Base-by-base conservation (phyloP, 2,797 vertebrate species). In the Tolypeutes matacus region DNA sequence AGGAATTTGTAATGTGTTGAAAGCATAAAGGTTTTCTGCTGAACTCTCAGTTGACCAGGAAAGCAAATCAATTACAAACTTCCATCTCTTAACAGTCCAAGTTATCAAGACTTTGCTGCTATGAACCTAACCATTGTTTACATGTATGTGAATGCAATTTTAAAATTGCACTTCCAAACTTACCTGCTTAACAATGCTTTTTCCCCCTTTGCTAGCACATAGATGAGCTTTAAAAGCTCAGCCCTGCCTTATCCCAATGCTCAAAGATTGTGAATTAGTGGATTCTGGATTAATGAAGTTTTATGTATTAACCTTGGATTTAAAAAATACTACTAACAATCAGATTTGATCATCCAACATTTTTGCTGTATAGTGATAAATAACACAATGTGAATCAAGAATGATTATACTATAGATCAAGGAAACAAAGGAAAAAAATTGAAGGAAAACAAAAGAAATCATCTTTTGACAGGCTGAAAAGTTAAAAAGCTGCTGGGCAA, bases 401-500 rank as follows among this genome's bases (percentile, higher is more conserved):
- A 70, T 83, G 51, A 92, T 87, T 94, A 89, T 60, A 83, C 36
- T 82, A 69, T 3, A 82, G 49, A 84, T 13, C 21, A n/a, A 86
- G 93, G 96, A 91, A 83, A 6, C 5, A 76, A 23, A 89, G 42
- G 17, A 87, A 67, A 39, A 87, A 94, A 95, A 94, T 49, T 77
- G 91, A 95, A 89, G 56, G 70, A 89, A 97, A 95, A 96, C 76
- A 84, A 91, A 97, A 92, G 77, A 96, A 93, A 95, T 88, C 53
- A 95, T 96, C 67, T 96, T 95, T 89, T 67, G 73, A 96, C 93
- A 91, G 83, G 91, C 80, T 96, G 80, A 95, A 97, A 97, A 96
- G 86, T 97, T 97, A 94, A 96, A 95, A 97, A 95, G 94, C 85
- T 95, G 86, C 85, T 96, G 86, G 93, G 76, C 81, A 94, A 81